Evolutionary conservation across 2,113 vertebrate genomes (phyloP).

Genomic region (Myiozetetes cayanensis): DNA sequence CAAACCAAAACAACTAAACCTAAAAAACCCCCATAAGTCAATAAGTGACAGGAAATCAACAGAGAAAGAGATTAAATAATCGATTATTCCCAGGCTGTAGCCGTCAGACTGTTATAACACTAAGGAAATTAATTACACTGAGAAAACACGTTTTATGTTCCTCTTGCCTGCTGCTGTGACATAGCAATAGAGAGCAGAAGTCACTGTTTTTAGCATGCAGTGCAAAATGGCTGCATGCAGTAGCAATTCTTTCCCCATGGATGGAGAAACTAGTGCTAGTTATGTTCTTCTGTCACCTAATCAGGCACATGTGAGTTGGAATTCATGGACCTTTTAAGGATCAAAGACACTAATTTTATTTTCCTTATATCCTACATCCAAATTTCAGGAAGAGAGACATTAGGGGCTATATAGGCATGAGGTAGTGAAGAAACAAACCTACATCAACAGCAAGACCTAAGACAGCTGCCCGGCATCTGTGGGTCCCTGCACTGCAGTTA

Average conservation of each 20-base stretch:
- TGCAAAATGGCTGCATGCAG: background rate
- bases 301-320: background rate
- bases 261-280: background rate
- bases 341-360: background rate
- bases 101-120: background rate
- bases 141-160: background rate
- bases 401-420: background rate
- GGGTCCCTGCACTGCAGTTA: background rate
- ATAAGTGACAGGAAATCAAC: background rate
- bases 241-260: background rate
- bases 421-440: background rate
- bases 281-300: background rate
- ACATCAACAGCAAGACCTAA: background rate
- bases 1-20: too few relatives aligned
- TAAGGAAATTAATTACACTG: background rate
- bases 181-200: background rate
- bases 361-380: background rate
- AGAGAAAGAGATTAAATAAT: background rate
- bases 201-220: background rate
- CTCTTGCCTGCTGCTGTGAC: background rate
- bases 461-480: background rate
- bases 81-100: background rate
- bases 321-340: background rate
- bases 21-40: background rate
- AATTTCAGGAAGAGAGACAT: background rate